Evolutionary conservation across 2,797 vertebrate species (phyloP), one percentile per base, ranked within the genome.

Genomic region (Sardinella longiceps): DNA sequence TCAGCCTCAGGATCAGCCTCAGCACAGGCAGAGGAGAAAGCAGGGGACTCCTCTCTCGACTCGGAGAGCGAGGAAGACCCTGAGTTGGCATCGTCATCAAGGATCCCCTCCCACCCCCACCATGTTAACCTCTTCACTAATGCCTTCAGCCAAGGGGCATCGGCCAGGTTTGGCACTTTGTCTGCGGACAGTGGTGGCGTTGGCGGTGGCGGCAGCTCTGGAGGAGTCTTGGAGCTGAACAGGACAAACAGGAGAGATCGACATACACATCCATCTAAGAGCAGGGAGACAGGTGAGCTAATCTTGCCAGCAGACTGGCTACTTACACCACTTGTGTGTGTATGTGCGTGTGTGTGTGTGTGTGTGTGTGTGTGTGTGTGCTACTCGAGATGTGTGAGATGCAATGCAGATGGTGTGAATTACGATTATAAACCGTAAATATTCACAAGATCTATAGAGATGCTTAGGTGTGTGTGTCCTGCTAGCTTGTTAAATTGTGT

Each of bases 121-220:
- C 97, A 99, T 90, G 97, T 97, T 43, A 99, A 98, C 90, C 95
- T 99, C 89, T 98, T 98, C 91, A 97, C 97, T 85, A 97, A 96
- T 88, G 96, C 97, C 92, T 96, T 96, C 92, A 95, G 95, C 84
- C 91, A 20, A 92, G 95, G 80, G 94, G 94, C 2, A 96, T 93
- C 89, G 94, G 95, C 88, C 96, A 95, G 90, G 93, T 95, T 84
- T 87, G 91, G 92, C 85, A 93, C 96, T 25, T 91, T 94, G 88
- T 90, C 95, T 0, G 82, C 88, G 43, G 81, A 85, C 45, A 88
- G 80, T 43, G 43, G 43, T 10, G 0, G 46, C 45, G 88, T 74
- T 43, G 43, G 43, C 46, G 0, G 46, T 46, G 46, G 10, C 43
- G 90, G 95, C 3, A 95, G 95, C 74, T 94, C 95, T 20, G 70